These are phyloP conservation scores for Ennomos erosarius DNA, from an alignment of 2,888 invertebrate species.

Conservation along the genomic window DNA sequence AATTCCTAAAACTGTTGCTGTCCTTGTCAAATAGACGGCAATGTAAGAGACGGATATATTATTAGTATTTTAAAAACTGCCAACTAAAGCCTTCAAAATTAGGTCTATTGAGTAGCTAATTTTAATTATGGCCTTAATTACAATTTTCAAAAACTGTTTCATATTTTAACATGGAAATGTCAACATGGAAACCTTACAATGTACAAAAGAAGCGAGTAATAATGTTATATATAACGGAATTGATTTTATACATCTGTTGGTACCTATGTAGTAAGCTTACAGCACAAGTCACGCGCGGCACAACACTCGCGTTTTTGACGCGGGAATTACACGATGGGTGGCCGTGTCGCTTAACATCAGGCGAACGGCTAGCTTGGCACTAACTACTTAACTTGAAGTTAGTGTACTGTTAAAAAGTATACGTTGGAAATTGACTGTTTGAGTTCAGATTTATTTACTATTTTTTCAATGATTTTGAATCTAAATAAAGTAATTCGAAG, in stretches of 20 bases:
- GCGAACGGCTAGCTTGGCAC: too few species aligned
- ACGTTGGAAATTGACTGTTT: neutral
- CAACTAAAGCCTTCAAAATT: too few species aligned
- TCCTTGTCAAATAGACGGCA: too few species aligned
- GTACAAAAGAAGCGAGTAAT: slow-evolving; percentile 31
- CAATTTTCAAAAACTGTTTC: neutral
- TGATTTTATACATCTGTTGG: slow-evolving; percentile 57
- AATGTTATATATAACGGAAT: slow-evolving; percentile 52
- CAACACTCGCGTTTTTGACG: slow-evolving; percentile 46
- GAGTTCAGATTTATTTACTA: neutral
- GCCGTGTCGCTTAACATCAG: too few species aligned
- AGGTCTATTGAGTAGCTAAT: neutral
- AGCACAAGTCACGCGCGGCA: slow-evolving; percentile 63
- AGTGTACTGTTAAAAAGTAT: too few species aligned
- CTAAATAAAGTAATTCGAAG: too few species aligned
- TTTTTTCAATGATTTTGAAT: neutral
- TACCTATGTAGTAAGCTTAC: slow-evolving; percentile 56
- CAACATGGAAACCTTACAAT: slow-evolving; percentile 22
- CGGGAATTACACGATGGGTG: slow-evolving; percentile 32
- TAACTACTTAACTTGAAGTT: neutral
- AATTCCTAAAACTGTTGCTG: too few species aligned
- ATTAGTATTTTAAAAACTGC: too few species aligned
- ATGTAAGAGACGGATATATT: too few species aligned
- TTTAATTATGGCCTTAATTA: neutral
- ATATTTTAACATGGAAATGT: neutral